Evolutionary conservation across 2,113 vertebrate species (phyloP), one percentile per base, ranked within the genome.

Genomic region (Tetrao urogallus): DNA sequence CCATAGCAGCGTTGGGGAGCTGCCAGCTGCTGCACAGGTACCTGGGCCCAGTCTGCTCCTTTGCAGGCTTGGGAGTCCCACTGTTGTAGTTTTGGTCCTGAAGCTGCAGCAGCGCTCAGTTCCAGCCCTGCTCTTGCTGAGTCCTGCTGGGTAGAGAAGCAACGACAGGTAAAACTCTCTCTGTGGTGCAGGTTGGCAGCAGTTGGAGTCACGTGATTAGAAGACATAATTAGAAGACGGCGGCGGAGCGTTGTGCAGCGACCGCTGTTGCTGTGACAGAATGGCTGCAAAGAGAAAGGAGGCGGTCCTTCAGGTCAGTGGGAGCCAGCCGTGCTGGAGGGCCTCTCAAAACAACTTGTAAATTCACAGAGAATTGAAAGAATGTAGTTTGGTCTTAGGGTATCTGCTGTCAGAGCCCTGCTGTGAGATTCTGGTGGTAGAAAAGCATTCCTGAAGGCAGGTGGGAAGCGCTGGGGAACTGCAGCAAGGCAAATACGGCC

Each of bases 211-310:
- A 3, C 18, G 0, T 21, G 13, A 25, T 52, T 18, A 19, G 72
- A 78, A 61, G 72, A 52, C 13, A 10, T 21, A 15, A 25, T 52
- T 18, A 19, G 72, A 78, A 61, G 72, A 52, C 13, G 0, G 8
- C 61, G 19, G 65, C 69, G 11, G 90, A 9, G 30, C 34, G 74
- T 65, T 50, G 67, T 1, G 4, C n/a, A 74, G 85, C 67, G 74
- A 18, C 32, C 12, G 4, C 18, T 30, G 54, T 21, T 89, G 56
- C 83, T 56, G 60, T 60, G 42, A 54, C 74, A 66, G 45, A 38
- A 97, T 97, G 97, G 77, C 93, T 28, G 66, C 84, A 13, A 97
- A 88, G 92, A 97, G 81, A 48, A 97, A 92, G n/a, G 95, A 97
- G 75, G 8, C 43, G 8, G 38, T 63, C 18, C 79, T 94, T 73